These are phyloP conservation scores for Ficedula albicollis DNA, from an alignment of 2,797 vertebrate species.

Conservation along the genomic window DNA sequence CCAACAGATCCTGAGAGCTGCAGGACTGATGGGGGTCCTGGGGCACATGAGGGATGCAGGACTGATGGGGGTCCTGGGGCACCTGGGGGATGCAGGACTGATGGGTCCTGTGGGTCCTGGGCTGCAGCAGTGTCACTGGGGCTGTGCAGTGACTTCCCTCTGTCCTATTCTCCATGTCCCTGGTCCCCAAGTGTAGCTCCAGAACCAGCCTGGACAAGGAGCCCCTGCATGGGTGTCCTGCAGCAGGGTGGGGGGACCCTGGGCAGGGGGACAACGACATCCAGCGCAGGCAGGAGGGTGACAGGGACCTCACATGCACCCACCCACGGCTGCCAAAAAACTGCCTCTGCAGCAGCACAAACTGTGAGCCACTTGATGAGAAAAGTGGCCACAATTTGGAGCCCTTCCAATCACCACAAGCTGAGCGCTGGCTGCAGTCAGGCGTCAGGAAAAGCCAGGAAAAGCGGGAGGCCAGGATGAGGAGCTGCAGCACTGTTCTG, in stretches of 20 bases:
- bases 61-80: background rate
- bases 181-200: background rate
- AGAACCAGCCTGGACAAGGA: rapidly evolving
- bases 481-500: rapidly evolving
- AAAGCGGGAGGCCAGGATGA: rapidly evolving
- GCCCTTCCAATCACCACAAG: background rate
- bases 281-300: background rate
- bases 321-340: background rate
- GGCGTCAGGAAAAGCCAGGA: background rate
- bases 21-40: background rate
- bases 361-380: background rate
- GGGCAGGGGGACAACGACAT: background rate
- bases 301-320: background rate
- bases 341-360: background rate
- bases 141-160: rapidly evolving
- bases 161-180: rapidly evolving
- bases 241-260: too few species aligned
- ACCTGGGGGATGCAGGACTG: background rate
- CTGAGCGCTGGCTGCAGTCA: rapidly evolving
- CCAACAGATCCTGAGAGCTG: background rate
- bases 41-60: background rate
- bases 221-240: background rate
- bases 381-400: slow-evolving; percentile 7
- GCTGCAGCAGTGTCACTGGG: background rate
- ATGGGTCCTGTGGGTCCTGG: rapidly evolving